phyloP scores from a whole-genome alignment of 2,797 vertebrate genomes.

The Danio albolineatus region DNA sequence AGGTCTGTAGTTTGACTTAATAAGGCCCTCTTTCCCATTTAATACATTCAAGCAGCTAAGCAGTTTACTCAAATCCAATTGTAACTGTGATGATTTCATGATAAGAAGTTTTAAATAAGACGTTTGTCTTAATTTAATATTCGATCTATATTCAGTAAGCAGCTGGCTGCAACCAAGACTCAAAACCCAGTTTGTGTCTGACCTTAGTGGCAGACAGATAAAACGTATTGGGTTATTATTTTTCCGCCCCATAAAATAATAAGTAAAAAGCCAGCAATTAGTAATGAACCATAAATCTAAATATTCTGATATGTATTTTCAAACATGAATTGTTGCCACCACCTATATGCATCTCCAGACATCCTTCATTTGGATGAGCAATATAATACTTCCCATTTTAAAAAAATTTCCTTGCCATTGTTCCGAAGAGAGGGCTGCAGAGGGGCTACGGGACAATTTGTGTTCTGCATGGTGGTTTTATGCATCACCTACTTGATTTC shows the following conservation, averaged over 20 bases:
- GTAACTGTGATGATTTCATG: conserved; percentile 30
- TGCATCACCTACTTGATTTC: conserved; percentile 89
- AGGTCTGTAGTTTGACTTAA: background rate
- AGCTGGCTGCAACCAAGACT: conserved; percentile 21
- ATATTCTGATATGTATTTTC: conserved; percentile 80
- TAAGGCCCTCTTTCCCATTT: background rate
- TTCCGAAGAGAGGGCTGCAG: conserved; percentile 60
- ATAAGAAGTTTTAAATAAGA: background rate
- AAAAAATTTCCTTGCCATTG: conserved; percentile 54
- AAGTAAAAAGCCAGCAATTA: conserved; percentile 83
- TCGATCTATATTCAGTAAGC: conserved; percentile 1
- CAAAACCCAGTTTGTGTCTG: conserved; percentile 52
- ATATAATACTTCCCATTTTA: conserved; percentile 57
- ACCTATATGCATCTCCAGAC: conserved; percentile 45
- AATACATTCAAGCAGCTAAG: background rate
- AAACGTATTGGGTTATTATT: conserved; percentile 87
- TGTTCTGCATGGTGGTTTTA: conserved; percentile 87
- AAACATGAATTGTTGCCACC: conserved; percentile 60
- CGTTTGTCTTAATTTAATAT: background rate
- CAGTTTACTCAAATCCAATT: conserved; percentile 13
- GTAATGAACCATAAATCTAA: conserved; percentile 84
- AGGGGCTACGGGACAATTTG: conserved; percentile 76
- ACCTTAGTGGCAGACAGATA: conserved; percentile 64
- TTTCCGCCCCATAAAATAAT: conserved; percentile 86
- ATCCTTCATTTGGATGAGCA: conserved; percentile 69